A percentile compares a stretch with the other conserved stretches of the same genome.
Evolutionary conservation across 2,888 invertebrate species (phyloP).

Genomic region (Masnerella sp.): DNA sequence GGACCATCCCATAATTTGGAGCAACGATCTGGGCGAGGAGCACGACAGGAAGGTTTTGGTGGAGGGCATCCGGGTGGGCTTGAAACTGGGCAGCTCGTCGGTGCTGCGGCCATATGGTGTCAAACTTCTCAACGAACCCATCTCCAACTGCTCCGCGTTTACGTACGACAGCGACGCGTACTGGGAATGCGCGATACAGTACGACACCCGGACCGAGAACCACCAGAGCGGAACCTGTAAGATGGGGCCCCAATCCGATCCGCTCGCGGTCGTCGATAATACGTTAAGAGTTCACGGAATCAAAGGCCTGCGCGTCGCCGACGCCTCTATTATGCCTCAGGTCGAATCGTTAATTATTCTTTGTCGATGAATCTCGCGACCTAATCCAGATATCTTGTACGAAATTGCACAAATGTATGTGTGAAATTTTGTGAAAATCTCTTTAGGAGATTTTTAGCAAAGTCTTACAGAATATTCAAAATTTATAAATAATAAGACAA

Average conservation of each 20-base stretch:
- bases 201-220: conserved; percentile 87
- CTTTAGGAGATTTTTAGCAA: no score
- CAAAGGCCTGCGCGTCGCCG: conserved; percentile 78
- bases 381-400: no score
- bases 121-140: conserved; percentile 13
- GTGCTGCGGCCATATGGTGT: conserved; percentile 68
- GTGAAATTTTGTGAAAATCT: no score
- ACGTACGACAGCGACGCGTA: conserved; percentile 80
- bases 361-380: no score
- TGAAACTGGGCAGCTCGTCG: conserved; percentile 80
- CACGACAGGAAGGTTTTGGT: conserved; percentile 82
- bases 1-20: conserved; percentile 84
- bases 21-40: conserved; percentile 85
- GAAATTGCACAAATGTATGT: no score
- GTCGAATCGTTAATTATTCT: conserved; percentile 70
- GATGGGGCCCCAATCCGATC: conserved; percentile 86
- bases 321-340: conserved; percentile 81
- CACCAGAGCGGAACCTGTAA: conserved; percentile 89
- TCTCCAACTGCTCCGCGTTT: conserved; percentile 61
- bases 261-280: conserved; percentile 86
- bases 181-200: conserved; percentile 85
- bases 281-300: conserved; percentile 83
- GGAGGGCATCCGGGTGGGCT: conserved; percentile 81
- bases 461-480: not conserved
- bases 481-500: no score